phyloP scores from a whole-genome alignment of 2,113 vertebrate species.

The Xiphophorus hellerii region DNA sequence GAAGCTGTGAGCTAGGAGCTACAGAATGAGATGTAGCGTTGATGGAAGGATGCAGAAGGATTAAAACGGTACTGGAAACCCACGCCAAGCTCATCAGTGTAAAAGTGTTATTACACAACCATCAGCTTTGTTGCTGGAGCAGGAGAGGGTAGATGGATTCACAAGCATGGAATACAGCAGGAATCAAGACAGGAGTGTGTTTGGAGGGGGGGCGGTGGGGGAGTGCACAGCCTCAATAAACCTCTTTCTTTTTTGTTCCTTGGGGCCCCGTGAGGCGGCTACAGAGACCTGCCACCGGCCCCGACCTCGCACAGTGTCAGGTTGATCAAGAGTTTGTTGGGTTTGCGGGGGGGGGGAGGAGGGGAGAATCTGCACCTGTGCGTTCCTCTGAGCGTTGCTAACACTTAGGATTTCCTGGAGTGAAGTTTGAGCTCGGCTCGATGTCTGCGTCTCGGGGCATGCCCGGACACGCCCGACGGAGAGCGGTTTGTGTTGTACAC shows the following conservation, averaged over 20 bases:
- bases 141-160: slow-evolving; percentile 31
- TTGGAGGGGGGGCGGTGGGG: no score
- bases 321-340: slow-evolving; percentile 55
- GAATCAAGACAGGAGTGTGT: neutral
- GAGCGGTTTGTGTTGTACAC: slow-evolving; percentile 60
- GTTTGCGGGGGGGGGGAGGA: neutral
- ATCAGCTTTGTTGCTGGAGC: slow-evolving; percentile 58
- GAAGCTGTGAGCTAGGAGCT: slow-evolving; percentile 38
- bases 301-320: slow-evolving; percentile 47
- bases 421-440: slow-evolving; percentile 64
- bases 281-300: slow-evolving; percentile 49
- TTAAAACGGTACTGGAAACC: slow-evolving; percentile 61
- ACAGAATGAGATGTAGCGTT: slow-evolving; percentile 55
- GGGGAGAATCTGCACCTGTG: slow-evolving; percentile 68
- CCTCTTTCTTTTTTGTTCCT: slow-evolving; percentile 47
- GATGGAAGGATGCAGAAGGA: slow-evolving; percentile 69
- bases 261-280: slow-evolving; percentile 32
- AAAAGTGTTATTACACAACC: slow-evolving; percentile 69
- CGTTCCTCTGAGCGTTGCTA: slow-evolving; percentile 61
- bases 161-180: slow-evolving; percentile 10
- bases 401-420: slow-evolving; percentile 37
- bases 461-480: slow-evolving; percentile 67
- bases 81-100: slow-evolving; percentile 66
- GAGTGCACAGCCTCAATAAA: slow-evolving; percentile 3
- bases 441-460: slow-evolving; percentile 57